Evolutionary conservation across 2,113 vertebrate genomes (phyloP).

Genomic region (Aspiorhynchus laticeps): DNA sequence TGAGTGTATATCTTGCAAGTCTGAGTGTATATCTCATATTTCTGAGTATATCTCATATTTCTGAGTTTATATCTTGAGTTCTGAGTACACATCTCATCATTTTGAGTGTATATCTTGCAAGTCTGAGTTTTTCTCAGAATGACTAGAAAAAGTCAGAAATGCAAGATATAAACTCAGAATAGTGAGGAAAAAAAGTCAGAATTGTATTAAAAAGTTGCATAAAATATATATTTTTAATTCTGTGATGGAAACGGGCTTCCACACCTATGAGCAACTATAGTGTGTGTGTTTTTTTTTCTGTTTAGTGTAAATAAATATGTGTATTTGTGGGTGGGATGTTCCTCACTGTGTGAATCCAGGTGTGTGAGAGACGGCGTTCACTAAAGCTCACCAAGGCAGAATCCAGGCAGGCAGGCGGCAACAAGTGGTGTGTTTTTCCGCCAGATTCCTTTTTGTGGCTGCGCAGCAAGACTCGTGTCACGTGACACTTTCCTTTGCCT

Average conservation of each 20-base stretch:
- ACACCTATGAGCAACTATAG: neutral
- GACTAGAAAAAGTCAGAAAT: too few relatives aligned
- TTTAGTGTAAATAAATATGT: neutral
- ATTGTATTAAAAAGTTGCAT: neutral
- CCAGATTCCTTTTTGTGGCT: slow-evolving; percentile 76
- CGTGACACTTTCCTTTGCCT: slow-evolving; percentile 67
- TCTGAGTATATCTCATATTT: too few relatives aligned
- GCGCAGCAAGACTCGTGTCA: slow-evolving; percentile 75
- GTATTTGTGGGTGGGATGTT: slow-evolving; percentile 47
- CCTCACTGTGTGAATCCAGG: slow-evolving; percentile 27
- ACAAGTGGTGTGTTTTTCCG: slow-evolving; percentile 77
- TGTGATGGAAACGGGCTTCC: neutral
- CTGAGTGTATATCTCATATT: too few relatives aligned
- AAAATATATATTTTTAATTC: neutral
- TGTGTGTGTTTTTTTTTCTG: neutral
- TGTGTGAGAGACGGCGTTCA: slow-evolving; percentile 5
- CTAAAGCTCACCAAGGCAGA: slow-evolving; percentile 2
- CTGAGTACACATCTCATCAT: too few relatives aligned
- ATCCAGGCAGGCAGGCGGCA: slow-evolving; percentile 68
- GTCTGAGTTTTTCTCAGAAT: too few relatives aligned
- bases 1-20: too few relatives aligned
- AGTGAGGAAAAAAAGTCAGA: too few relatives aligned
- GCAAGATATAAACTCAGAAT: too few relatives aligned
- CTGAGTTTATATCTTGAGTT: too few relatives aligned
- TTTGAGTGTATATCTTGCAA: too few relatives aligned